Evolutionary conservation across 2,797 vertebrate genomes (phyloP), one percentile per base, ranked within the genome.

Genomic region (Tauraco hartlaubi): DNA sequence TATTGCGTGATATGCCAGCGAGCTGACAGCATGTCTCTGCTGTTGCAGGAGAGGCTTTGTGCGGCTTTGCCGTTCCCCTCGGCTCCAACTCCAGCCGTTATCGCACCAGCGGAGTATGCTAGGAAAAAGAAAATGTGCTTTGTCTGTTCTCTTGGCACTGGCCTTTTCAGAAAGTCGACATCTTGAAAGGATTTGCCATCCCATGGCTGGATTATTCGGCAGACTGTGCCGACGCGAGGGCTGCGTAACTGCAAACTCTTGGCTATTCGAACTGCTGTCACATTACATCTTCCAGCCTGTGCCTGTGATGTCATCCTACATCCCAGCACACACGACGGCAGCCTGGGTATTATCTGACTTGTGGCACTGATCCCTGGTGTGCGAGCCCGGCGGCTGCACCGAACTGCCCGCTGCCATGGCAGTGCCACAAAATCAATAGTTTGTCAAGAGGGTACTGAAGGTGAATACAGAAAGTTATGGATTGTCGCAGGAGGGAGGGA

Each of bases 1-100:
- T 29, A 14, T 12, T 12, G 43, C 4, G 3, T 8, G 21, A 9
- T 0, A 7, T 0, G 1, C 20, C 64, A 29, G 37, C 0, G 0
- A 61, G 46, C 66, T 33, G 43, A 9, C 0, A 0, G 14, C 5
- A 4, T 2, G n/a, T 69, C 46, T 39, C 1, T 1, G 75, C 8
- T 37, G 46, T 12, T 41, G 61, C 59, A 20, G 52, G 68, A 79
- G 68, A 79, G n/a, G 33, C 35, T 87, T 71, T 33, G 77, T 31
- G 77, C 12, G 3, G 64, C 74, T 51, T 23, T 54, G n/a, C 68
- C 6, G 2, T 66, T 61, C 31, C 61, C 74, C 46, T 64, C 5
- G 8, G 69, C 72, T 84, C 52, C 18, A 26, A 13, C 72, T 75
- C 85, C 5, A 25, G 58, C 63, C 46, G 14, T 46, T 78, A 51